Evolutionary conservation across 1,140 invertebrate genomes (phyloP).

Genomic region (Drosophila fuyamai): DNA sequence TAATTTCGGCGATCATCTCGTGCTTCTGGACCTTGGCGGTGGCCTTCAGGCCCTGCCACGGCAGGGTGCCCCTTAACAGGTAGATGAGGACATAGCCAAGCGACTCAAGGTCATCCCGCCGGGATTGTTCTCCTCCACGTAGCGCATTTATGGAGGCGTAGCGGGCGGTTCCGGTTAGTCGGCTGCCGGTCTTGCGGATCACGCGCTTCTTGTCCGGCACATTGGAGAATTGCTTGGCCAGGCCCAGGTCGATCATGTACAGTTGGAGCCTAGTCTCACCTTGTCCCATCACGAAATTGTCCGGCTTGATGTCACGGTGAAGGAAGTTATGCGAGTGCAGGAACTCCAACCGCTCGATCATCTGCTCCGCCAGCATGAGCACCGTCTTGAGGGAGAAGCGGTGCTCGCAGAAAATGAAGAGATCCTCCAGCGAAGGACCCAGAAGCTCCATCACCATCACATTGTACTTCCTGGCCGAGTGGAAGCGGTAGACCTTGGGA

Average conservation of each 20-base stretch:
- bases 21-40: conserved; percentile 95
- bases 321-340: conserved; percentile 97
- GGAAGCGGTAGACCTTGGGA: conserved; percentile 95
- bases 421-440: conserved; percentile 96
- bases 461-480: conserved; percentile 94
- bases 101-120: conserved; percentile 97
- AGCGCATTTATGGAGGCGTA: conserved; percentile 98
- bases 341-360: conserved; percentile 94
- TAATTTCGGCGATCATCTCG: conserved; percentile 97
- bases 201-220: conserved; percentile 93
- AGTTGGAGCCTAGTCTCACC: conserved; percentile 95
- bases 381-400: conserved; percentile 98
- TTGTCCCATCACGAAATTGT: conserved; percentile 99
- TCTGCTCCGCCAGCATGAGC: conserved; percentile 97
- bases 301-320: conserved; percentile 97
- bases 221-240: conserved; percentile 97
- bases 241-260: conserved; percentile 98
- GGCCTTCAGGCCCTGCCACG: conserved; percentile 97
- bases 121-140: conserved; percentile 93
- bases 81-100: conserved; percentile 98
- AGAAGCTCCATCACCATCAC: conserved; percentile 97
- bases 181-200: conserved; percentile 95
- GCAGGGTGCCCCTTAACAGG: conserved; percentile 94
- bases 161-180: conserved; percentile 96
- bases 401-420: conserved; percentile 96